phyloP scores from a whole-genome alignment of 2,797 vertebrate species.

The Labroides dimidiatus region DNA sequence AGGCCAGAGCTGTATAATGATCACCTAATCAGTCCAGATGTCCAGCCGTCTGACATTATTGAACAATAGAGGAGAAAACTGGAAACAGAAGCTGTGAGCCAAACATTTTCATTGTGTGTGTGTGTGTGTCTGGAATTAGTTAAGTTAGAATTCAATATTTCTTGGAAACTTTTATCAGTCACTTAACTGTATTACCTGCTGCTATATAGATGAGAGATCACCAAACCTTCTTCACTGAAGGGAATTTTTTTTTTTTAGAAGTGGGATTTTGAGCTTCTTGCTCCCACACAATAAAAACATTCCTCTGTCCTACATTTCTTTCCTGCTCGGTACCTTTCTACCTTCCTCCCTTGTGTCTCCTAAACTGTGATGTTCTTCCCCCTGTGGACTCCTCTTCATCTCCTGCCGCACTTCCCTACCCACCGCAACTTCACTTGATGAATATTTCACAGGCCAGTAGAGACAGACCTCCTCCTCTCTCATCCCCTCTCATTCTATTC shows the following conservation, averaged over 20 bases:
- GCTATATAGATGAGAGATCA: conserved; percentile 31
- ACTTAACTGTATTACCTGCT: background rate
- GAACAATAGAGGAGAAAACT: conserved; percentile 32
- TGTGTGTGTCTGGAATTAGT: conserved; percentile 22
- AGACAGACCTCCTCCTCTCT: conserved; percentile 71
- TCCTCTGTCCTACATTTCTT: conserved; percentile 29
- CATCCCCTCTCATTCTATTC: conserved; percentile 68
- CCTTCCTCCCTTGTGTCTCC: conserved; percentile 43
- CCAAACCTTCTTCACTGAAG: conserved; percentile 33
- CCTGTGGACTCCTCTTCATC: conserved; percentile 65
- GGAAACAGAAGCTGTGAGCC: background rate
- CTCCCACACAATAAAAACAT: conserved; percentile 48
- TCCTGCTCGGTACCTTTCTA: conserved; percentile 30
- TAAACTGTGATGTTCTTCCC: conserved; percentile 65
- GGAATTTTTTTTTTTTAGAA: conserved; percentile 36
- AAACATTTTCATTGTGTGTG: conserved; percentile 23
- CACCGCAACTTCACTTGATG: conserved; percentile 72
- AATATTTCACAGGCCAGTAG: conserved; percentile 84
- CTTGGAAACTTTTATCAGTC: conserved; percentile 10
- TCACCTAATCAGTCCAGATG: conserved; percentile 34
- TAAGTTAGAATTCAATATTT: conserved; percentile 37
- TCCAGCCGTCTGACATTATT: conserved; percentile 18
- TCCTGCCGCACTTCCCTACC: conserved; percentile 65
- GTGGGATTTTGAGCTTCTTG: conserved; percentile 42
- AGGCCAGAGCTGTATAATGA: conserved; percentile 24